Evolutionary conservation across 2,797 vertebrate species (phyloP), one percentile per base, ranked within the genome.

Genomic region (Falco peregrinus): DNA sequence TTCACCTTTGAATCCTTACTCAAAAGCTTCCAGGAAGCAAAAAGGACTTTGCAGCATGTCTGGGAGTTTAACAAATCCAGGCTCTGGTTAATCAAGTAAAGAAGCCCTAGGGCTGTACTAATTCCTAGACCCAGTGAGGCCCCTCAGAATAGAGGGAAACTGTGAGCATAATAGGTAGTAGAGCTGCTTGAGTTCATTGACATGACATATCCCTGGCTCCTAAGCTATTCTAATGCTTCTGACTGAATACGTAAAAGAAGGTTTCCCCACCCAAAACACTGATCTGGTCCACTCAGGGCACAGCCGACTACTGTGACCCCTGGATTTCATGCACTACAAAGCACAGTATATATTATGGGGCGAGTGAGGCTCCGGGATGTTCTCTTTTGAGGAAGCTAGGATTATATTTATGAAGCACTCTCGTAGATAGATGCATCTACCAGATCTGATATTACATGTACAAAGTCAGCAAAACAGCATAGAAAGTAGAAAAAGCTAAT

Each of bases 1-100:
- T 97, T 97, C 93, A 97, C 90, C 95, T 96, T 91, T 94, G 92
- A 95, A 96, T 95, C 79, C 63, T 93, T 84, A 68, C 90, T 94
- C 96, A 96, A 96, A 97, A 89, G 92, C 82, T 93, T 92, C 79
- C 79, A 87, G 90, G 92, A 85, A 89, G 89, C 78, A 78, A 95
- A 97, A 93, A 85, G 75, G 60, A 93, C 78, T 96, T 96, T 96
- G 69, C 86, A 94, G 81, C 65, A 80, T 89, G 86, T 83, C 90
- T 87, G 78, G 50, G 83, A 67, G 13, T 95, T 96, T 96, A 96
- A 96, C 93, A 96, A 95, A 97, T 87, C 90, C 86, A 90, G 87
- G 71, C 93, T 87, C 89, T 67, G 61, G 73, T 89, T 96, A 94
- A 97, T 93, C 93, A 94, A 95, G 84, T 68, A 93, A 85, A 90